A percentile compares a stretch with the other conserved stretches of the same genome.
These are phyloP conservation scores for Ichneumoninae sp. DNA, from an alignment of 2,888 invertebrate species.

Conservation along the genomic window DNA sequence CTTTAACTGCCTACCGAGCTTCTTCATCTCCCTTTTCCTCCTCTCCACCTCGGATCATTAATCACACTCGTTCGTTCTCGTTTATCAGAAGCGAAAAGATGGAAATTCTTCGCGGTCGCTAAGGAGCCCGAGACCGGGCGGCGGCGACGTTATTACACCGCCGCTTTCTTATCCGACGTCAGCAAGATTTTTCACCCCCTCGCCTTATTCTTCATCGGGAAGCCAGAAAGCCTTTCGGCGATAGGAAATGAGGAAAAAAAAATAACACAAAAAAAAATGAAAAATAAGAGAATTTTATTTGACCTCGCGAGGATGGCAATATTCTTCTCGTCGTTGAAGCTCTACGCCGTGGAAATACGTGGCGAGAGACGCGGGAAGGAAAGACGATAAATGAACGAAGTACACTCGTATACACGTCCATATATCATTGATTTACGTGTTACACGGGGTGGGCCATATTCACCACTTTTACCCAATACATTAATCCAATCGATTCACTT, in stretches of 20 bases:
- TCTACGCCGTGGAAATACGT: too few species aligned
- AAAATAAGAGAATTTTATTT: too few species aligned
- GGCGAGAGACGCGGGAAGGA: too few species aligned
- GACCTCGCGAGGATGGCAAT: too few species aligned
- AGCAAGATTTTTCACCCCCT: slow-evolving; percentile 25
- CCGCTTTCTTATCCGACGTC: slow-evolving; percentile 41
- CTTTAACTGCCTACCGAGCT: slow-evolving; percentile 1
- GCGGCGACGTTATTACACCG: slow-evolving; percentile 50
- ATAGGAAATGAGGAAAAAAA: neutral
- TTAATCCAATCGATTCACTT: neutral
- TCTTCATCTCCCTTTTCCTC: neutral
- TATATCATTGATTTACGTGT: too few species aligned
- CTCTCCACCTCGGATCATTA: slow-evolving; percentile 58
- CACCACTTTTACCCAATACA: neutral
- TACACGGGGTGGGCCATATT: too few species aligned
- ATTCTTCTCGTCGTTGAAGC: too few species aligned
- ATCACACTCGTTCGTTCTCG: slow-evolving; percentile 69
- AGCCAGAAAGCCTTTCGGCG: slow-evolving; percentile 9
- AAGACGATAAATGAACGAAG: too few species aligned
- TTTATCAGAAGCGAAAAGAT: slow-evolving; percentile 68
- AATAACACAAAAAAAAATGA: slow-evolving; percentile 16
- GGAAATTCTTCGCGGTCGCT: slow-evolving; percentile 55
- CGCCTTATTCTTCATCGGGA: slow-evolving; percentile 7
- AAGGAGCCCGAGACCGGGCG: slow-evolving; percentile 18
- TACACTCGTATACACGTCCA: too few species aligned